These are phyloP conservation scores for Campylomormyrus numenius DNA, from an alignment of 2,113 vertebrate species.

Conservation along the genomic window DNA sequence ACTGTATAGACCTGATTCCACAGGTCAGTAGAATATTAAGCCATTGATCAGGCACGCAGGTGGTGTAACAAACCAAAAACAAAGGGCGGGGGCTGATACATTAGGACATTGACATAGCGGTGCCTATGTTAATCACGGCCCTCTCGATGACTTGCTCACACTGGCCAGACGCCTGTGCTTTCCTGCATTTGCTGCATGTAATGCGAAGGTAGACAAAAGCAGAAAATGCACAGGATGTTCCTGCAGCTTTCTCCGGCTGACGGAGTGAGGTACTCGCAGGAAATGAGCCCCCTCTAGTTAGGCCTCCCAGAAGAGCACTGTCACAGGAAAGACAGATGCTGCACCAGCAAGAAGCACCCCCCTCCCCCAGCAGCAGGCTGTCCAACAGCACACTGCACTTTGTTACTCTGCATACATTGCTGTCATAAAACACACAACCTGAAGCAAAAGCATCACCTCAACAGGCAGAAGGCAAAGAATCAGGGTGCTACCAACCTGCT, in stretches of 20 bases:
- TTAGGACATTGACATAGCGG: neutral
- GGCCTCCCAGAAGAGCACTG: slow-evolving; percentile 33
- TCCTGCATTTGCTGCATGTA: neutral
- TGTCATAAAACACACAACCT: neutral
- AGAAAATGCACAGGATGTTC: neutral
- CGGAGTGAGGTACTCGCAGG: neutral
- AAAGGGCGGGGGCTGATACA: neutral
- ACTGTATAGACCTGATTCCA: neutral
- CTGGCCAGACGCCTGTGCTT: neutral
- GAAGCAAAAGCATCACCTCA: neutral
- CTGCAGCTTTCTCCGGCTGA: slow-evolving; percentile 27
- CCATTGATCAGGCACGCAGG: neutral
- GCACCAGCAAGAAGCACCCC: neutral
- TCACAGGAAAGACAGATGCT: slow-evolving; percentile 42
- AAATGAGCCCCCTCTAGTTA: neutral
- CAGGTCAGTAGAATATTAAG: neutral
- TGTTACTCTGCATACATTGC: neutral
- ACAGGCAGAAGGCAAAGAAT: neutral
- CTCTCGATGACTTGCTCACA: neutral
- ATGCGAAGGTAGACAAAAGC: neutral
- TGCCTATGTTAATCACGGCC: neutral
- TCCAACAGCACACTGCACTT: neutral
- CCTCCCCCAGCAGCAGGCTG: neutral
- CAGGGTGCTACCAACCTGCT: neutral
- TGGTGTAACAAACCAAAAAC: neutral